Conservation (phyloP, 2,113 vertebrate species). For the Thunnus thynnus region DNA sequence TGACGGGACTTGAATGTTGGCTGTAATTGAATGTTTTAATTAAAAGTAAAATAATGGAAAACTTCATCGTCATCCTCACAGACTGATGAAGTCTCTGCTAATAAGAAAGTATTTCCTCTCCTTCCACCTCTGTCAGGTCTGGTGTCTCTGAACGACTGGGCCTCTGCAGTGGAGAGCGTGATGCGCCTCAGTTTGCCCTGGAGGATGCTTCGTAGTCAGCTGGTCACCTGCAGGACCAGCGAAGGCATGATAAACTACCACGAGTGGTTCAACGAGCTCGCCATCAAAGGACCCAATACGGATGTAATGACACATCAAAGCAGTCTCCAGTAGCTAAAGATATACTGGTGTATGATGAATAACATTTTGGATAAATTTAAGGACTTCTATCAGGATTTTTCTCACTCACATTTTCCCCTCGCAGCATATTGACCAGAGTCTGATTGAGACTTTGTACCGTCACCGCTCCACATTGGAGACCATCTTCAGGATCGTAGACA, state of each 20-base stretch:
- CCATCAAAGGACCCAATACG: constrained; percentile 74
- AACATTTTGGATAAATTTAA: too few relatives aligned
- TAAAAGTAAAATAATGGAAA: too few relatives aligned
- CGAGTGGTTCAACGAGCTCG: constrained; percentile 82
- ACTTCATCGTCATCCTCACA: background rate
- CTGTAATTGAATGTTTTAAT: too few relatives aligned
- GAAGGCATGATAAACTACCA: constrained; percentile 77
- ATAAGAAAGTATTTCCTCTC: background rate
- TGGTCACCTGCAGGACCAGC: constrained; percentile 68
- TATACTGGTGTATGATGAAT: background rate
- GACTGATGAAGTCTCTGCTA: background rate
- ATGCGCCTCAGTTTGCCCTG: constrained; percentile 90
- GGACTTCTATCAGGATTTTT: background rate
- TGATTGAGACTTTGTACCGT: constrained; percentile 93
- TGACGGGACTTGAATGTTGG: too few relatives aligned
- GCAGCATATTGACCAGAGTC: constrained; percentile 90
- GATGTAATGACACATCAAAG: constrained; percentile 68
- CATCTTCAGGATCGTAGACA: constrained; percentile 96
- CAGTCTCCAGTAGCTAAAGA: background rate
- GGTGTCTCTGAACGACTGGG: constrained; percentile 88
- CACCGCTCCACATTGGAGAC: constrained; percentile 95
- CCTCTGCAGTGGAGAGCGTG: constrained; percentile 87
- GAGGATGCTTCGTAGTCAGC: constrained; percentile 90
- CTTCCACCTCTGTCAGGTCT: constrained; percentile 56
- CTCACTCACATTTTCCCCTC: constrained; percentile 12